These are phyloP conservation scores for Centrocercus urophasianus DNA, from an alignment of 2,113 vertebrate genomes.

Conservation along the genomic window DNA sequence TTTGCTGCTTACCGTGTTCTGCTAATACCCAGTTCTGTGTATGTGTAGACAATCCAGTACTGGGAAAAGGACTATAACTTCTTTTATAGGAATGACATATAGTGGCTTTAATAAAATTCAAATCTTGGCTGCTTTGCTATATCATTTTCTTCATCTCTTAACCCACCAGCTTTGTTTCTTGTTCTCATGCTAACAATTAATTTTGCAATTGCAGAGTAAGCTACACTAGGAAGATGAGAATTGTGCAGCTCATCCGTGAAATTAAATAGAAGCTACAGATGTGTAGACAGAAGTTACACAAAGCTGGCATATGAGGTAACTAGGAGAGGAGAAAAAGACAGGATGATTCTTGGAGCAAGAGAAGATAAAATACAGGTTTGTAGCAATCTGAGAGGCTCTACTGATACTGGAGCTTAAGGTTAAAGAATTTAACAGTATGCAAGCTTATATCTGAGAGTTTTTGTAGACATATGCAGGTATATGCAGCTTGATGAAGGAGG, in stretches of 20 bases:
- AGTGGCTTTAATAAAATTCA: not conserved
- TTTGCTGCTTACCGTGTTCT: not conserved
- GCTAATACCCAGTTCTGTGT: not conserved
- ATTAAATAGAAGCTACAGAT: not conserved
- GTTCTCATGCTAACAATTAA: not conserved
- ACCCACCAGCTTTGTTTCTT: not conserved
- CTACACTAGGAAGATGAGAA: not conserved
- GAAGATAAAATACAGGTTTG: not conserved
- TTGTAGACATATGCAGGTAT: not conserved
- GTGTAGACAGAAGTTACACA: accelerated
- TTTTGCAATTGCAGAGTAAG: not conserved
- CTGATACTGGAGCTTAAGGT: not conserved
- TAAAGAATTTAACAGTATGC: not conserved
- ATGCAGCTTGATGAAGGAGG: not conserved
- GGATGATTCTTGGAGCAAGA: not conserved
- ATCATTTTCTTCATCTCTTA: not conserved
- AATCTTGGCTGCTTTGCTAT: not conserved
- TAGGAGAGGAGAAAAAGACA: accelerated
- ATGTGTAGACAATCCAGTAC: not conserved
- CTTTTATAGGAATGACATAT: not conserved
- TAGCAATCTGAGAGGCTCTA: not conserved
- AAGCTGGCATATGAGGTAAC: not conserved
- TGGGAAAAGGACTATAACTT: not conserved
- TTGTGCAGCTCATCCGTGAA: not conserved
- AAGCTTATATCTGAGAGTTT: not conserved